phyloP scores from a whole-genome alignment of 2,797 vertebrate genomes.

The Selene dorsalis region DNA sequence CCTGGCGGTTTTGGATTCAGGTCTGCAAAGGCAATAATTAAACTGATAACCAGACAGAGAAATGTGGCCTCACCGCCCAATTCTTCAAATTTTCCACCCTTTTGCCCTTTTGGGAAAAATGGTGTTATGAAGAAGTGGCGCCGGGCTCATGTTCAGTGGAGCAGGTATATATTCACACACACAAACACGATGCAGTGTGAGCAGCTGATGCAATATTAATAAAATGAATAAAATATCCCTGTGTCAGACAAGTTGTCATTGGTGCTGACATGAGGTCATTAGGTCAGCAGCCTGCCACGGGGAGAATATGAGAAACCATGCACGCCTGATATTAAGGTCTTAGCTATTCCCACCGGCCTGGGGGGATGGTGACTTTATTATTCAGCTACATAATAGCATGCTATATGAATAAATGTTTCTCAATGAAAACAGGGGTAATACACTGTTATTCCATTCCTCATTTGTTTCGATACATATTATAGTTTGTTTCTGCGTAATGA shows the following conservation, averaged over 20 bases:
- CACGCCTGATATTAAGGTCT: conserved; percentile 58
- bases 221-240: conserved; percentile 72
- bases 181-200: conserved; percentile 35
- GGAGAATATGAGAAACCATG: conserved; percentile 53
- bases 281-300: conserved; percentile 59
- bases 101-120: conserved; percentile 20
- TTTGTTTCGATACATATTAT: conserved; percentile 19
- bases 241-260: conserved; percentile 69
- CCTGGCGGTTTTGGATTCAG: not conserved
- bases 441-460: conserved; percentile 22
- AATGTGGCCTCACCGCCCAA: conserved; percentile 5
- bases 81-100: conserved; percentile 11
- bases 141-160: conserved; percentile 23
- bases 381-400: conserved; percentile 48
- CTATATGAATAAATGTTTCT: conserved; percentile 62
- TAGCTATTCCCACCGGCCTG: conserved; percentile 44
- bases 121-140: conserved; percentile 4
- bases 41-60: conserved; percentile 18
- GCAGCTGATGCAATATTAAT: conserved; percentile 70
- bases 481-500: conserved; percentile 30
- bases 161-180: conserved; percentile 31
- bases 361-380: conserved; percentile 46
- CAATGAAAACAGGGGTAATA: conserved; percentile 43
- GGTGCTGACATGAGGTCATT: conserved; percentile 67
- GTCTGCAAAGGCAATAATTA: conserved; percentile 41